Conservation (phyloP, 1,140 invertebrate species). For the Drosophila jambulina region DNA sequence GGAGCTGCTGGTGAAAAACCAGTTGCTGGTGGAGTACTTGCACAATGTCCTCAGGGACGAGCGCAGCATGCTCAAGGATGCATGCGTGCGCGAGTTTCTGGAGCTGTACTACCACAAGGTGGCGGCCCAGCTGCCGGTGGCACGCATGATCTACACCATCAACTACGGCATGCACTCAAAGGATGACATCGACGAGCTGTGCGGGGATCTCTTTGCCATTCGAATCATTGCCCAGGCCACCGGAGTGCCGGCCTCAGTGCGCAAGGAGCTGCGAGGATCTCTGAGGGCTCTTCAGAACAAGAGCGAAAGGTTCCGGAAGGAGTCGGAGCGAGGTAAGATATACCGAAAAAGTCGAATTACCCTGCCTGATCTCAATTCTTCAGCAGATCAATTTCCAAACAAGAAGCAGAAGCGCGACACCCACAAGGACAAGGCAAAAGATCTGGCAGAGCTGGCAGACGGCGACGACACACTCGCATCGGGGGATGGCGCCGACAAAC, state of each 20-base stretch:
- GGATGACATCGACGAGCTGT: slow-evolving; percentile 83
- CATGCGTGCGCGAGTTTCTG: slow-evolving; percentile 78
- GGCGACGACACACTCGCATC: slow-evolving; percentile 12
- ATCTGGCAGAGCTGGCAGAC: slow-evolving; percentile 21
- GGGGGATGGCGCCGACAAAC: slow-evolving; percentile 37
- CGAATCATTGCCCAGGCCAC: slow-evolving; percentile 81
- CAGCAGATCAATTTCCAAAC: slow-evolving; percentile 65
- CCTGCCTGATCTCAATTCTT: too few relatives aligned
- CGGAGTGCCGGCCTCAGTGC: slow-evolving; percentile 77
- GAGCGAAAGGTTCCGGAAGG: slow-evolving; percentile 72
- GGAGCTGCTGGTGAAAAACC: slow-evolving; percentile 78
- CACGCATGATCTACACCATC: slow-evolving; percentile 81
- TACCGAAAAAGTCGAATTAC: neutral
- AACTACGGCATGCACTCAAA: slow-evolving; percentile 84
- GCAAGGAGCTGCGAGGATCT: slow-evolving; percentile 79
- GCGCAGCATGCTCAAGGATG: slow-evolving; percentile 79
- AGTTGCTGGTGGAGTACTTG: slow-evolving; percentile 77
- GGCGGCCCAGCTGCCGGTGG: slow-evolving; percentile 72
- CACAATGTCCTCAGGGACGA: slow-evolving; percentile 79
- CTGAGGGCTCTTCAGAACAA: slow-evolving; percentile 75
- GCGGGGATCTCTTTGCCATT: slow-evolving; percentile 84
- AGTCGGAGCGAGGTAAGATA: slow-evolving; percentile 63
- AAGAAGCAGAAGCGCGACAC: slow-evolving; percentile 72
- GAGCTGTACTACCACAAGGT: slow-evolving; percentile 84
- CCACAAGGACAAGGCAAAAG: slow-evolving; percentile 54